phyloP scores from a whole-genome alignment of 2,797 vertebrate species.

The Prunella strophiata region DNA sequence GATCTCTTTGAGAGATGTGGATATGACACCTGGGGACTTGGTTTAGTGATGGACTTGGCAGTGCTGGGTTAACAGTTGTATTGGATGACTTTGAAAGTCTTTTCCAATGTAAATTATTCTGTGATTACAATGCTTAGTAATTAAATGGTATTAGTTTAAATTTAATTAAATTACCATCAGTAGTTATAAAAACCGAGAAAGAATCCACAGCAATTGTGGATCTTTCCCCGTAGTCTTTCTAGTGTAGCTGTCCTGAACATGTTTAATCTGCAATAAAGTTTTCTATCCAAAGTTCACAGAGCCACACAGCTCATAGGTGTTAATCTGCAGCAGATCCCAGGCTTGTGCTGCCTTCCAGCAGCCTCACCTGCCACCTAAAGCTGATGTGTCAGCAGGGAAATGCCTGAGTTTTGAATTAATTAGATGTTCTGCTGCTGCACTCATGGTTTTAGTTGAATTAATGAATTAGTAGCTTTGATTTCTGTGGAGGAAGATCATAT shows the following conservation, averaged over 20 bases:
- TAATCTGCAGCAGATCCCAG: background rate
- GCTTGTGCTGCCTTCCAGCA: background rate
- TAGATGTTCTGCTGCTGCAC: background rate
- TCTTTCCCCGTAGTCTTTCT: background rate
- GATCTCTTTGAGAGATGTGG: background rate
- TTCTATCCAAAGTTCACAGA: background rate
- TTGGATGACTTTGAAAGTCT: background rate
- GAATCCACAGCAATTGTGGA: background rate
- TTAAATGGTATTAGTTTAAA: background rate
- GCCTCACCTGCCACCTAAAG: background rate
- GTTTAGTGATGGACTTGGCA: background rate
- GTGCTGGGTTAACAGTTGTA: accelerated
- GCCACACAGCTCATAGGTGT: background rate
- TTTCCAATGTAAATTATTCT: background rate
- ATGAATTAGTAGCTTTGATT: constrained; percentile 47
- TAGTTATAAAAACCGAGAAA: background rate
- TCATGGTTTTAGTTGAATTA: background rate
- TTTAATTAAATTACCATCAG: background rate
- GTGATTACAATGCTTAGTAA: background rate
- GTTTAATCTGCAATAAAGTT: background rate
- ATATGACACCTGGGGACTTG: accelerated
- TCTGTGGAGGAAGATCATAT: background rate
- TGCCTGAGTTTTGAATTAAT: constrained; percentile 51
- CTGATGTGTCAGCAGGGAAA: background rate
- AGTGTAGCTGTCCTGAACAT: background rate